Evolutionary conservation across 2,888 invertebrate genomes (phyloP), one percentile per base, ranked within the genome.

Genomic region (Napeogenes sylphis): DNA sequence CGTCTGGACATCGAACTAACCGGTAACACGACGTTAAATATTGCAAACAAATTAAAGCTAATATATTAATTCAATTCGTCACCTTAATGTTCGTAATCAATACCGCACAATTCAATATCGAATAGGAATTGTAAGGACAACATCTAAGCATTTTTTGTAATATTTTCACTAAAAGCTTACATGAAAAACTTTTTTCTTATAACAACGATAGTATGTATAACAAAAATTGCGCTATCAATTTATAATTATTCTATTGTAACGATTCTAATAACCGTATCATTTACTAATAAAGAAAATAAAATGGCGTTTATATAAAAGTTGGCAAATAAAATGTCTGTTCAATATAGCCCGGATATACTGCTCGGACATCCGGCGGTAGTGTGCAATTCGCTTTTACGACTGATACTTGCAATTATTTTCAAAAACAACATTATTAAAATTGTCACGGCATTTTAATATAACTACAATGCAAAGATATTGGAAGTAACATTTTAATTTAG

Each of bases 321-420:
- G 64, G 62, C 67, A 68, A 57, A 66, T 64, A 66, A 42, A 42
- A 42, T 42, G 42, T 67, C 60, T 63, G 58, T 63, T 70, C 72
- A 76, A 70, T 78, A 77, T 78, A 73, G 70, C 62, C 78, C 78
- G 82, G 84, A 84, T 79, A 83, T 83, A 82, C 79, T 80, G 78
- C 82, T 76, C 81, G 85, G 85, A 85, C 78, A 75, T 85, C 85
- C 84, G 82, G 76, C 77, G 79, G 79, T 59, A 62, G 55, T 61
- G 59, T 60, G 59, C 61, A 32, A 55, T 67, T 67, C 64, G 61
- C 65, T 63, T 62, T 67, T 63, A 61, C 59, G 67, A 68, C 64
- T 67, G 65, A 59, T 61, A 55, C 42, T 56, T 46, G 57, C 42
- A 45, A 67, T 56, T 61, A 51, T 30, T 21, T 51, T 30, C 51